These are phyloP conservation scores for Cyprinella venusta DNA, from an alignment of 2,797 vertebrate genomes.

Conservation along the genomic window DNA sequence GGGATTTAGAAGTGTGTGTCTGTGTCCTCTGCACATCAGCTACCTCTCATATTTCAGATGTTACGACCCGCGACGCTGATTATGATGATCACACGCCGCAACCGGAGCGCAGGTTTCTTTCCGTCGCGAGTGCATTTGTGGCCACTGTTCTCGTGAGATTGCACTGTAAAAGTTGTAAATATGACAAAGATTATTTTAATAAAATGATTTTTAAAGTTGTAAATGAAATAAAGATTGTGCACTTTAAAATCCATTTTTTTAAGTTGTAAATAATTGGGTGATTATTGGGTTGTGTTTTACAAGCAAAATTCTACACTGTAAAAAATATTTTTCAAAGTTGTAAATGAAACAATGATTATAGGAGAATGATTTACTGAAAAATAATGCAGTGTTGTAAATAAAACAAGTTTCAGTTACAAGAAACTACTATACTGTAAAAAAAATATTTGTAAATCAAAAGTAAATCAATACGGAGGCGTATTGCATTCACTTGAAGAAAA, in stretches of 20 bases:
- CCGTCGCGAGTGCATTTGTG: not conserved
- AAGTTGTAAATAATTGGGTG: not conserved
- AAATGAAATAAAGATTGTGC: not conserved
- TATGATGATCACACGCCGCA: constrained; percentile 23
- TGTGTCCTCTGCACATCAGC: constrained; percentile 45
- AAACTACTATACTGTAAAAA: too few relatives aligned
- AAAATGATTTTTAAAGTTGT: not conserved
- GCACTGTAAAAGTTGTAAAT: not conserved
- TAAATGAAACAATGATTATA: too few relatives aligned
- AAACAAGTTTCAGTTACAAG: too few relatives aligned
- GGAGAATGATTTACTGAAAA: too few relatives aligned
- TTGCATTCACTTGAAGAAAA: too few relatives aligned
- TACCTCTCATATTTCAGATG: constrained; percentile 31
- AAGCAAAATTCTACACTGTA: not conserved
- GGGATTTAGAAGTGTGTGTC: constrained; percentile 71
- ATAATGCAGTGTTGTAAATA: too few relatives aligned
- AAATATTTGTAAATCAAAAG: too few relatives aligned
- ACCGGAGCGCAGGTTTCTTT: not conserved
- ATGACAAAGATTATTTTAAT: not conserved
- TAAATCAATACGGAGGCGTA: too few relatives aligned
- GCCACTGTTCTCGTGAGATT: not conserved
- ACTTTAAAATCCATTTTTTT: too few relatives aligned
- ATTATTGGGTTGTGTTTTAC: too few relatives aligned
- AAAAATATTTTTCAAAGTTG: not conserved
- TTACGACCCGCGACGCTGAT: constrained; percentile 18